Evolutionary conservation across 1,140 invertebrate genomes (phyloP).

Genomic region (Acyrthosiphon pisum): DNA sequence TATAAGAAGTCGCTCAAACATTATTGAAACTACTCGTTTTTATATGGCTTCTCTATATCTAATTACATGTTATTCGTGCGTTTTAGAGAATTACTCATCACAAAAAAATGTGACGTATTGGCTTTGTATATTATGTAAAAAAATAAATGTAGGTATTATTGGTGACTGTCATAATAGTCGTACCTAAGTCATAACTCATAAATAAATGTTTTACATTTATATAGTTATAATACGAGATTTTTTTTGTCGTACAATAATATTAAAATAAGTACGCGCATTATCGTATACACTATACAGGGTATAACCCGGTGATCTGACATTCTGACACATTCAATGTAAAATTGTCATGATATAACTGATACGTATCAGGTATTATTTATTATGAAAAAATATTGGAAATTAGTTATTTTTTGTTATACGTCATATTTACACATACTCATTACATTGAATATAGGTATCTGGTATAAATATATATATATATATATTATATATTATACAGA

Average conservation of each 20-base stretch:
- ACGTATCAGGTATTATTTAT: not conserved
- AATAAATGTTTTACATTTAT: not conserved
- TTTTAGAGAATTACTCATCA: constrained; percentile 5
- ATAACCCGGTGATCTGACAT: not conserved
- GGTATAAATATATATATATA: too few relatives aligned
- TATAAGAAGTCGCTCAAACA: not conserved
- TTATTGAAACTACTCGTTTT: not conserved
- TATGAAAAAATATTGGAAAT: not conserved
- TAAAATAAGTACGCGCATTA: not conserved
- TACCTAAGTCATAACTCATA: not conserved
- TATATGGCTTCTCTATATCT: not conserved
- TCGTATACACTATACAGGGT: not conserved
- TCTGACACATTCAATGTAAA: not conserved
- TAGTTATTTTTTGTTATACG: not conserved
- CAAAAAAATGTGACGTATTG: not conserved
- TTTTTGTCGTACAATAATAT: not conserved
- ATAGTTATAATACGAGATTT: not conserved
- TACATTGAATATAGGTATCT: not conserved
- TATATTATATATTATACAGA: too few relatives aligned
- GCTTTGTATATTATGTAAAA: not conserved
- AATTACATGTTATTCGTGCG: not conserved
- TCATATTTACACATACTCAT: not conserved
- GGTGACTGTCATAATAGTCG: not conserved
- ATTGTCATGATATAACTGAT: not conserved
- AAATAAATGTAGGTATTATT: not conserved